Conservation (phyloP, 2,888 invertebrate genomes). For the Acronicta aceris region DNA sequence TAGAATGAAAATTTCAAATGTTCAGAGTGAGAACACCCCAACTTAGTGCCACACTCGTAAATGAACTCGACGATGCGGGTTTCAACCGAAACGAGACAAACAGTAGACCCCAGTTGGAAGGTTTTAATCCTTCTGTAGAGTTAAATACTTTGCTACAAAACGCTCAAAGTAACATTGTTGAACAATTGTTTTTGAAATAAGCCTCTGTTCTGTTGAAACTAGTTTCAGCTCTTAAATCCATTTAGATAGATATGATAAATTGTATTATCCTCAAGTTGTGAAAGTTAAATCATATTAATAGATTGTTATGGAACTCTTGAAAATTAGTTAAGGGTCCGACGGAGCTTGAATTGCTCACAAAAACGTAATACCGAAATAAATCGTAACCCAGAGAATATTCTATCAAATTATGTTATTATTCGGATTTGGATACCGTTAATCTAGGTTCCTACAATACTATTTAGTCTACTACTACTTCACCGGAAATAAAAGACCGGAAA, state of each 20-base stretch:
- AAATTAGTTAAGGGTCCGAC: too few relatives aligned
- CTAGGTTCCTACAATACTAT: too few relatives aligned
- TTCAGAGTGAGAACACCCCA: slow-evolving; percentile 58
- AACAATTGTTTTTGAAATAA: slow-evolving; percentile 42
- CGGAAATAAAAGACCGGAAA: too few relatives aligned
- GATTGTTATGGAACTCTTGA: slow-evolving; percentile 3
- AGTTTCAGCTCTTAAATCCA: slow-evolving; percentile 34
- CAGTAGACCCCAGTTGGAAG: slow-evolving; percentile 24
- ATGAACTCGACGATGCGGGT: slow-evolving; percentile 57
- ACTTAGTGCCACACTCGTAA: slow-evolving; percentile 64
- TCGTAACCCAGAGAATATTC: too few relatives aligned
- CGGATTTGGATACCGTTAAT: too few relatives aligned
- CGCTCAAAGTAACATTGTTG: slow-evolving; percentile 16
- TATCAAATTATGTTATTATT: too few relatives aligned
- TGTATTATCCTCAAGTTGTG: slow-evolving; percentile 22
- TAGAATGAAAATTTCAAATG: slow-evolving; percentile 68
- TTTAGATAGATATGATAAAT: slow-evolving; percentile 48
- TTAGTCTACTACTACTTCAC: too few relatives aligned
- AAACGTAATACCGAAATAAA: too few relatives aligned
- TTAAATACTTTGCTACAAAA: slow-evolving; percentile 34
- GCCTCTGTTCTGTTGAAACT: slow-evolving; percentile 19
- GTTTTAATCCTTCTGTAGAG: slow-evolving; percentile 38
- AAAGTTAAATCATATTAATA: slow-evolving; percentile 21
- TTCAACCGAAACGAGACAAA: slow-evolving; percentile 56
- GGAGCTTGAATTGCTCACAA: too few relatives aligned